A percentile compares a stretch with the other conserved stretches of the same genome.
These are phyloP conservation scores for Bombylius discolor DNA, from an alignment of 2,888 invertebrate genomes.

Conservation along the genomic window DNA sequence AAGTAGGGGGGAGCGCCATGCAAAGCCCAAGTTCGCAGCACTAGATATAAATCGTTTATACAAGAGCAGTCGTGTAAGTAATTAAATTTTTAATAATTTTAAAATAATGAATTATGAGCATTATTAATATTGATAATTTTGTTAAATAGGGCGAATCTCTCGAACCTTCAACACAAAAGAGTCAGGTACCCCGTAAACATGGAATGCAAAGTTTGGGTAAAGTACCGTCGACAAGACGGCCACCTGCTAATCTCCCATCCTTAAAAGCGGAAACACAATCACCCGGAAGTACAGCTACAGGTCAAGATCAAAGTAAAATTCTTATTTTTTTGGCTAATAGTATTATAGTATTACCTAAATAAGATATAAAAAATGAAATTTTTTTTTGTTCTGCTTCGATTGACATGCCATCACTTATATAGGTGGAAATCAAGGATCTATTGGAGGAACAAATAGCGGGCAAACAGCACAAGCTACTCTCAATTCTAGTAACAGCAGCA, in stretches of 20 bases:
- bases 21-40: constrained; percentile 88
- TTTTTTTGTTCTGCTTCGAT: too few species aligned
- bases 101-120: not conserved
- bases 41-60: constrained; percentile 97
- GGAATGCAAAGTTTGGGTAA: constrained; percentile 99
- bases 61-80: constrained; percentile 68
- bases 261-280: constrained; percentile 77
- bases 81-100: constrained; percentile 1
- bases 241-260: constrained; percentile 98
- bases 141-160: constrained; percentile 63
- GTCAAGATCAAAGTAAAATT: constrained; percentile 4
- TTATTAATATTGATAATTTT: constrained; percentile 11
- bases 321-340: too few species aligned
- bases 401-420: not conserved
- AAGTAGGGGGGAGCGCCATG: constrained; percentile 41
- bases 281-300: constrained; percentile 28
- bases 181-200: constrained; percentile 90
- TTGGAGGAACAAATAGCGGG: constrained; percentile 11
- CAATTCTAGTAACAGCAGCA: constrained; percentile 5
- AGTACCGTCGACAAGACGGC: constrained; percentile 94
- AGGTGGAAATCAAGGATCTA: constrained; percentile 10
- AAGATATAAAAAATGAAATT: too few species aligned
- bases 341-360: too few species aligned
- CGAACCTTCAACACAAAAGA: constrained; percentile 79
- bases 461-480: constrained; percentile 9